Percentiles rank a stretch among this genome's conserved stretches.
Conservation (phyloP, 2,797 vertebrate genomes). For the Sebastes steindachneri region DNA sequence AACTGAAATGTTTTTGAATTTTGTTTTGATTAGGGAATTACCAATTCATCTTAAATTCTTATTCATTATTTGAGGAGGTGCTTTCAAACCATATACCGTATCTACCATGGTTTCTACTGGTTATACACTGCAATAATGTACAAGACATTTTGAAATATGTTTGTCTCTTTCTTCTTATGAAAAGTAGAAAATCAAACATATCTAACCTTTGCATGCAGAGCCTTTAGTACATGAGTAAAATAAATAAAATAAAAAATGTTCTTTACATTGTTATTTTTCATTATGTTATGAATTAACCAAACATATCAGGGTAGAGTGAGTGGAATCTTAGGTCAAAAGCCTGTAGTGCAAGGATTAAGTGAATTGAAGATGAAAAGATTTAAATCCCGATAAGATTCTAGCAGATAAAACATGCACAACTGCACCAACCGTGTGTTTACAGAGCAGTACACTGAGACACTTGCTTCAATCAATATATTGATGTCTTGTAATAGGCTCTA, state of each 20-base stretch:
- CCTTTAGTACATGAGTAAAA: not conserved
- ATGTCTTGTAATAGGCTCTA: constrained; percentile 82
- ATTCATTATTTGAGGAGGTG: not conserved
- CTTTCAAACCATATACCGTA: not conserved
- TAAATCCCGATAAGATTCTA: constrained; percentile 73
- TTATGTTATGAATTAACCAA: not conserved
- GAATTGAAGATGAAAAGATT: constrained; percentile 68
- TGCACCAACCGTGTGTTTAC: constrained; percentile 72
- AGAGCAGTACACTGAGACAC: constrained; percentile 80
- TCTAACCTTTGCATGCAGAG: not conserved
- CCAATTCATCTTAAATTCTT: not conserved
- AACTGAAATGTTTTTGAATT: not conserved
- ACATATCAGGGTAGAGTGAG: constrained; percentile 4
- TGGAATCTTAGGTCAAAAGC: constrained; percentile 43
- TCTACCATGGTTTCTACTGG: not conserved
- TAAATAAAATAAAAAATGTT: not conserved
- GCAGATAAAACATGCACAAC: constrained; percentile 77
- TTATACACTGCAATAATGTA: not conserved
- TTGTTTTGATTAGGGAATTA: not conserved
- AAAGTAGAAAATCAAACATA: not conserved
- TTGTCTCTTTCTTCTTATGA: not conserved
- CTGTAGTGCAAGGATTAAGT: constrained; percentile 26
- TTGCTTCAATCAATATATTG: constrained; percentile 80
- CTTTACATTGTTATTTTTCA: not conserved
- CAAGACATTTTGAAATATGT: not conserved